Evolutionary conservation across 1,140 invertebrate genomes (phyloP).

Genomic region (Meloidogyne chitwoodi): DNA sequence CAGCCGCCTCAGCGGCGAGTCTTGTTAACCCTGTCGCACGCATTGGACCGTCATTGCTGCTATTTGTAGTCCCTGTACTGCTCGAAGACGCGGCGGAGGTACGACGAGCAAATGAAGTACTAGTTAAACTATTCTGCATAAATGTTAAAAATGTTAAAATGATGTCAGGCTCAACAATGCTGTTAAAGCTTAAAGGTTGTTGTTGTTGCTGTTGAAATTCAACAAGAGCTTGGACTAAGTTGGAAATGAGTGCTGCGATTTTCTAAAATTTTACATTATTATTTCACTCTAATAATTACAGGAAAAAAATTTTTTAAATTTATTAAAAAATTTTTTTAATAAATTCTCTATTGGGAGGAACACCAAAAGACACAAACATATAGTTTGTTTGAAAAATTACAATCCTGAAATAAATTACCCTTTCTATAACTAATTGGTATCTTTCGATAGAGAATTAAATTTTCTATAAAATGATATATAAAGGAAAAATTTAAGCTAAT

Average conservation of each 20-base stretch:
- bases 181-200: neutral
- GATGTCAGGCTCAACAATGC: neutral
- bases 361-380: no score
- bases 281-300: neutral
- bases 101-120: neutral
- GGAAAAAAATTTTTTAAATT: no score
- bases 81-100: neutral
- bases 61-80: neutral
- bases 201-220: conserved; percentile 7
- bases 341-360: no score
- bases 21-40: neutral
- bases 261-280: neutral
- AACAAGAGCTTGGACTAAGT: conserved; percentile 6
- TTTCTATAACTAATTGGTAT: no score
- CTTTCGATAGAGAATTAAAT: no score
- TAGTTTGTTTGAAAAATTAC: no score
- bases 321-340: no score
- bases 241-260: conserved; percentile 12
- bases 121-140: neutral
- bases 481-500: no score
- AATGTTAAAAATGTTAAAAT: conserved; percentile 6
- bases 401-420: no score
- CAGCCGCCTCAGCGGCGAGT: neutral
- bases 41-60: neutral
- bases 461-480: no score